Percentiles rank a stretch among this genome's conserved stretches.
Conservation (phyloP, 2,113 vertebrate genomes). For the Progne subis region DNA sequence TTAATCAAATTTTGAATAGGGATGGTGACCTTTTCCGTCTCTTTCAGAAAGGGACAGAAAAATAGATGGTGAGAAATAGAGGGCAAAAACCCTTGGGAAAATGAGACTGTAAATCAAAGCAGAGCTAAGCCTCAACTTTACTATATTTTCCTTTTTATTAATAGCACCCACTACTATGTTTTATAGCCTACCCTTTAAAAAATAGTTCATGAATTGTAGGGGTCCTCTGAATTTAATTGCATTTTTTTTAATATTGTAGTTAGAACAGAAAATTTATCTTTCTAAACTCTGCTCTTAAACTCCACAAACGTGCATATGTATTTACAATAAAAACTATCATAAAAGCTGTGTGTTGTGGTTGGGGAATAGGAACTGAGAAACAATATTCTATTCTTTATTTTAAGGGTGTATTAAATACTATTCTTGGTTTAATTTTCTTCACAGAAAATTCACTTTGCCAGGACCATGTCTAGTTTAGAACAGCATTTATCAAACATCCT, state of each 20-base stretch:
- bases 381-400: neutral
- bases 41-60: neutral
- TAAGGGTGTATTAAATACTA: neutral
- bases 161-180: neutral
- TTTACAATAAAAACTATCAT: neutral
- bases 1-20: neutral
- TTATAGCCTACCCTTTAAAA: neutral
- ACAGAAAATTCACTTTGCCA: neutral
- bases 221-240: neutral
- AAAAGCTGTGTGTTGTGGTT: neutral
- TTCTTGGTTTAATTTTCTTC: neutral
- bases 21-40: neutral
- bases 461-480: neutral
- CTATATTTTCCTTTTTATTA: neutral
- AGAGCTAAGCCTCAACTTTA: neutral
- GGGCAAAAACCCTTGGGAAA: neutral
- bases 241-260: neutral
- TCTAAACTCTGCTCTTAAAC: neutral
- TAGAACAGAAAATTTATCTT: neutral
- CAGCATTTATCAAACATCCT: neutral
- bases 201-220: neutral
- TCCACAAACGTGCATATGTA: neutral
- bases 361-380: neutral
- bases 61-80: neutral
- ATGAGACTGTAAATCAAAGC: conserved; percentile 7